Base-by-base conservation (phyloP, 2,797 vertebrate species). In the Chelidonichthys spinosus region DNA sequence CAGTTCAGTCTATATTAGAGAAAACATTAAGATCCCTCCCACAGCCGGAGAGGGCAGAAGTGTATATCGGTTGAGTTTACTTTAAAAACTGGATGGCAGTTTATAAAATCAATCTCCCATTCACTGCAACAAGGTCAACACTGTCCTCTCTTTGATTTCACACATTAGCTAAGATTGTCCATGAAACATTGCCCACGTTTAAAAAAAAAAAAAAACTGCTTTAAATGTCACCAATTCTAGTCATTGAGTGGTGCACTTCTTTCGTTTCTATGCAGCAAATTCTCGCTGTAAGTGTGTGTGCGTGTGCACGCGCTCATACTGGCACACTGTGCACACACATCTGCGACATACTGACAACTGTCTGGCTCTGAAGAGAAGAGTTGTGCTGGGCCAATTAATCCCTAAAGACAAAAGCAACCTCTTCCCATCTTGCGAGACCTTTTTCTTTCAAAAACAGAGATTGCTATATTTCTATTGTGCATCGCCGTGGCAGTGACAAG, bases 401-500 rank as follows among this genome's bases (percentile, higher is more conserved):
- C 76, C 76, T 17, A 13, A 79, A 85, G 84, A 90, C 80, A 85
- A 91, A 85, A 84, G 76, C 71, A 82, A 90, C 89, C 72, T 83
- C 74, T 76, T 89, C 65, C 54, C 61, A 50, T 80, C 82, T 81
- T 79, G 69, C 44, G 17, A 49, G 78, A 90, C 86, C 87, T 84
- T 64, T 79, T 75, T 79, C 78, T 61, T 85, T 71, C 36, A 85
- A 86, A 91, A 82, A 87, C 81, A 85, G 77, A 43, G 77, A 70
- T 83, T 86, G 75, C 68, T 87, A 80, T 72, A 90, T 93, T 89
- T 83, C 85, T 86, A 69, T 75, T 84, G 74, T 87, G 76, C 89
- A 81, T 78, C 81, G 90, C 90, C 86, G 78, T 92, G 92, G 85
- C 90, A 95, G 92, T 94, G 95, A 95, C 92, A 95, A 94, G 92